A percentile compares a stretch with the other conserved stretches of the same genome.
These are phyloP conservation scores for Andinoacara biseriatus DNA, from an alignment of 2,113 vertebrate genomes.

Conservation along the genomic window DNA sequence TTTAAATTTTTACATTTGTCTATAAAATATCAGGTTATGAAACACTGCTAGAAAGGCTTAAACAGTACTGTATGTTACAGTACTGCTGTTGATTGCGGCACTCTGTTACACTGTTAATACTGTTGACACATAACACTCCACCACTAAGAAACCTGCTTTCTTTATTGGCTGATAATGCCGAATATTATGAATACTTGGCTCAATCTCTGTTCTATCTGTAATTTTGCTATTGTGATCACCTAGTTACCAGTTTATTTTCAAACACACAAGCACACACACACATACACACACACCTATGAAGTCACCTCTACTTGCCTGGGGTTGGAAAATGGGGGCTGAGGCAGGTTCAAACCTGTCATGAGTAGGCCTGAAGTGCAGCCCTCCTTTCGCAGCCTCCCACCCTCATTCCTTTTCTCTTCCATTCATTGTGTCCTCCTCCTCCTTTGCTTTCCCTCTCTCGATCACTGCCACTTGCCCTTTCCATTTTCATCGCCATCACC, in stretches of 20 bases:
- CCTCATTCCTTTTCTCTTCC: constrained; percentile 60
- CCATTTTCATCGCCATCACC: constrained; percentile 58
- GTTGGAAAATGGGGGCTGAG: constrained; percentile 73
- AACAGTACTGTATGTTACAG: too few relatives aligned
- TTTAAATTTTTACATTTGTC: background rate
- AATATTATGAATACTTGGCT: background rate
- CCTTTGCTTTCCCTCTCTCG: constrained; percentile 29
- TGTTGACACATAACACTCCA: background rate
- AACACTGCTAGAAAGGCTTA: background rate
- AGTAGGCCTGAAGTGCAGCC: constrained; percentile 35
- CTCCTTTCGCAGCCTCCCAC: constrained; percentile 46
- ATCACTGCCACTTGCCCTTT: constrained; percentile 55
- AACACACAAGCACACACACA: constrained; percentile 8
- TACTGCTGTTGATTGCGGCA: background rate
- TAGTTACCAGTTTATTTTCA: constrained; percentile 14
- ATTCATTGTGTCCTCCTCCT: constrained; percentile 58
- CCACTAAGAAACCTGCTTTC: background rate
- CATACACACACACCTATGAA: constrained; percentile 58
- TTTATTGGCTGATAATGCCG: background rate
- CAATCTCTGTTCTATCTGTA: background rate
- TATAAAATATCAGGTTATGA: constrained; percentile 2
- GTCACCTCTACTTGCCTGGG: constrained; percentile 63
- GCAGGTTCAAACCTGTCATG: constrained; percentile 78
- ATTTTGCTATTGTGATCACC: background rate
- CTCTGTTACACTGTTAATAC: background rate